Base-by-base conservation (phyloP, 1,140 invertebrate species). In the Lutraria rhynchaena region DNA sequence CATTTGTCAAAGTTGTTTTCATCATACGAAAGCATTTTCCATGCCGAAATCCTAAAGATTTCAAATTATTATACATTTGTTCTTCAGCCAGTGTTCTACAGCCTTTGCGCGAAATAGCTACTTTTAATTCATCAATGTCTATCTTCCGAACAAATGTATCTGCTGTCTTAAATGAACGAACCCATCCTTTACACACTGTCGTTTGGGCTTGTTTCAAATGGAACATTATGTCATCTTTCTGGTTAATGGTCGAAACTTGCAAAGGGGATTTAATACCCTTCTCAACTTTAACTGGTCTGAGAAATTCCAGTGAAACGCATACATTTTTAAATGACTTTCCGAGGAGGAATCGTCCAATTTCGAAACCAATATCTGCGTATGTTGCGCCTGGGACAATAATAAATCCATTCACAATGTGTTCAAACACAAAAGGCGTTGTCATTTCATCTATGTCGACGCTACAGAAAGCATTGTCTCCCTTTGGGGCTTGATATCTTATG, bases 391-490 rank as follows among this genome's bases (percentile, higher is more conserved):
- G 76, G 27, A 80, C 17, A 35, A 80, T 49, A 29, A 69, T 29
- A 5, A 7, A 31, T 2, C 31, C 51, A 15, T 55, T 31, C n/a
- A 80, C 65, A n/a, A 29, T 37, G 55, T 80, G 76, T 41, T 80
- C 63, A 69, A 69, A 80, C n/a, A 80, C 51, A 41, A 69, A 80
- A 7, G 61, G 49, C 37, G 76, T 70, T 24, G 33, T 70, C 27
- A n/a, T 29, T 60, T 17, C 58, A n/a, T 63, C 24, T 27, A 46
- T 27, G 19, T 29, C 22, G 11, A 51, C 9, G 9, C 11, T 27
- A 17, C 11, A 13, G 11, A 2, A 49, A 19, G 3, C 5, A 11
- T 31, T 13, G 4, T 49, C 11, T 29, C 35, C 44, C 24, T n/a
- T 61, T 31, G 15, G 33, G n/a, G 7, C 9, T 9, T 44, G 13